phyloP scores from a whole-genome alignment of 2,113 vertebrate genomes.

The Erythrocebus patas region DNA sequence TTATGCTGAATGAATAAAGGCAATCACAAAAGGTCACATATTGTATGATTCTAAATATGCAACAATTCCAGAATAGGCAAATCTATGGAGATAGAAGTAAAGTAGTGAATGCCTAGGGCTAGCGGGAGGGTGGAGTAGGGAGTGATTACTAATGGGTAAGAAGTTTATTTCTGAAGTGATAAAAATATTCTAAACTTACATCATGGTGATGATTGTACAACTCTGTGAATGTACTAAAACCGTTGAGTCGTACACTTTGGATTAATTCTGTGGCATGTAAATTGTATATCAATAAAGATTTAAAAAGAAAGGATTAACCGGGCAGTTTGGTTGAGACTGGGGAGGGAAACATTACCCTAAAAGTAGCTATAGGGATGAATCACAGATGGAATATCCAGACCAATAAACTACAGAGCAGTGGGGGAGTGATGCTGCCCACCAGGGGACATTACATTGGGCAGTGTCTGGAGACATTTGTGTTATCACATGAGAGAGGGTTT shows the following conservation, averaged over 20 bases:
- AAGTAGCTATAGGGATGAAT: background rate
- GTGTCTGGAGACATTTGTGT: background rate
- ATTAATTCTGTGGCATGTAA: conserved; percentile 22
- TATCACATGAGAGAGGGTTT: background rate
- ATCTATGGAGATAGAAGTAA: background rate
- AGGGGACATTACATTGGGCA: background rate
- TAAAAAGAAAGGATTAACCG: background rate
- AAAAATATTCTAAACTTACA: conserved; percentile 13
- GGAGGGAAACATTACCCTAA: background rate
- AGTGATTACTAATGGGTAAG: background rate
- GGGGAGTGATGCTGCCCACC: background rate
- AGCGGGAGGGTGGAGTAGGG: background rate
- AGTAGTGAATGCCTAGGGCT: background rate
- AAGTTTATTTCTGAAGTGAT: background rate
- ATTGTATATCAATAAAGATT: background rate
- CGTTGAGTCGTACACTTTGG: background rate
- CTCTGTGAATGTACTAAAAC: background rate
- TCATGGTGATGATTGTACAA: background rate
- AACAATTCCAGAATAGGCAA: background rate
- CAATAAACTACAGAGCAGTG: background rate
- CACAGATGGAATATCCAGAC: background rate
- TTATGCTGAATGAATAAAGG: background rate
- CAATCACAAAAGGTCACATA: background rate
- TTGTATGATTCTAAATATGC: background rate
- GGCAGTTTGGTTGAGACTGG: background rate